Conservation (phyloP, 2,113 vertebrate species). For the Xiphorhynchus elegans region DNA sequence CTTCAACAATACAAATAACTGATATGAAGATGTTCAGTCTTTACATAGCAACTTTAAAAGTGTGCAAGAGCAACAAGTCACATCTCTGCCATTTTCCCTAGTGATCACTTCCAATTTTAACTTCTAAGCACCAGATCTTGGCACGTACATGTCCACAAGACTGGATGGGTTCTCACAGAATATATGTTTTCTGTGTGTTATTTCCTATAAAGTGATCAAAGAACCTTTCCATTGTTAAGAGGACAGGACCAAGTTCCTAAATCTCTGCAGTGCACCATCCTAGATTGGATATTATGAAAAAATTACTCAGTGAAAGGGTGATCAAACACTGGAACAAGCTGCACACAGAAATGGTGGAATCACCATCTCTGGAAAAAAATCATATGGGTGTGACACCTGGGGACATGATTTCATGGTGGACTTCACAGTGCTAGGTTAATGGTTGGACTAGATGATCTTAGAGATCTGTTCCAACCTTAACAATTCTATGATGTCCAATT, state of each 20-base stretch:
- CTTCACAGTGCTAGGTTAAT: background rate
- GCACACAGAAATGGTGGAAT: background rate
- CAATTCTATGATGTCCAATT: background rate
- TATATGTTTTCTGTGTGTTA: background rate
- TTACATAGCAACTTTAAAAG: background rate
- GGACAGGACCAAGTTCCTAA: background rate
- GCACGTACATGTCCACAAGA: accelerated
- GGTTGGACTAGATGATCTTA: background rate
- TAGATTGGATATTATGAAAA: background rate
- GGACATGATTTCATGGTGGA: background rate
- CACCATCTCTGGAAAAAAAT: background rate
- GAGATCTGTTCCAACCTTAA: background rate
- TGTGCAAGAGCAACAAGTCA: background rate
- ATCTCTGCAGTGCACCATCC: accelerated
- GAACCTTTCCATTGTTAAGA: background rate
- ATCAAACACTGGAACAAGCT: background rate
- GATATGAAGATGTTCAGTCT: background rate
- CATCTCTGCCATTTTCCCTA: background rate
- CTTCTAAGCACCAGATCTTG: background rate
- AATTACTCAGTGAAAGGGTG: accelerated
- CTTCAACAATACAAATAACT: background rate
- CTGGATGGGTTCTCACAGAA: background rate
- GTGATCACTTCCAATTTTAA: background rate
- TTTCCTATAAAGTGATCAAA: background rate
- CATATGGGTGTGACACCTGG: accelerated